Evolutionary conservation across 2,113 vertebrate species (phyloP).

Genomic region (Lepidothrix coronata): DNA sequence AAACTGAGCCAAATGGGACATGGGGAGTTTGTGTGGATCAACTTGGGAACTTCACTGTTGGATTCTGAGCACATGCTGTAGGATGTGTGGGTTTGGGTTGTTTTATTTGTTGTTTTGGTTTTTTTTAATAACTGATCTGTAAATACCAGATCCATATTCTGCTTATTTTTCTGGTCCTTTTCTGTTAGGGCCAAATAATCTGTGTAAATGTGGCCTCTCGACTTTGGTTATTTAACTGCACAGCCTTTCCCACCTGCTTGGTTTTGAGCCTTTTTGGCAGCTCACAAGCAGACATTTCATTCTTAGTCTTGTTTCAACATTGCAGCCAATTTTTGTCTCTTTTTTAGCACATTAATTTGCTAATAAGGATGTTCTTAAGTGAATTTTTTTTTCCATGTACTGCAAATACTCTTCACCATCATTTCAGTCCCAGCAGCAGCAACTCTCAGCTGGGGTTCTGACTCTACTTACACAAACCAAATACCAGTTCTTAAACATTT

Average conservation of each 20-base stretch:
- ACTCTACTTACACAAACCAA: constrained; percentile 34
- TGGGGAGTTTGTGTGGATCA: neutral
- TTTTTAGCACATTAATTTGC: neutral
- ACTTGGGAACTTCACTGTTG: neutral
- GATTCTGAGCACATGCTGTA: neutral
- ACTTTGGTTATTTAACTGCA: constrained; percentile 10
- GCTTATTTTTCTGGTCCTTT: neutral
- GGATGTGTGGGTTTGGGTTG: neutral
- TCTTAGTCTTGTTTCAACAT: constrained; percentile 7
- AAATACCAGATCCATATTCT: neutral
- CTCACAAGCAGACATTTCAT: neutral
- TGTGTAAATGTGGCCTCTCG: neutral
- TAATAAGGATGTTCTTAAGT: neutral
- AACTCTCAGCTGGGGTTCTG: neutral
- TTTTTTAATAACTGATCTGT: constrained; percentile 16
- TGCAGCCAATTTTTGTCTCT: neutral
- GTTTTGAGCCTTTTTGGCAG: neutral
- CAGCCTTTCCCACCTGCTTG: neutral
- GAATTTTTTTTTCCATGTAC: neutral
- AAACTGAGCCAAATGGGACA: constrained; percentile 33
- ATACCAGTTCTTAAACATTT: constrained; percentile 18
- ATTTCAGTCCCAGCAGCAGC: neutral
- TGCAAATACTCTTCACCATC: neutral
- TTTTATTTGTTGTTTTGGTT: neutral
- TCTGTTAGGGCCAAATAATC: neutral